These are phyloP conservation scores for Ceyx erithaca DNA, from an alignment of 2,797 vertebrate genomes.

Conservation along the genomic window DNA sequence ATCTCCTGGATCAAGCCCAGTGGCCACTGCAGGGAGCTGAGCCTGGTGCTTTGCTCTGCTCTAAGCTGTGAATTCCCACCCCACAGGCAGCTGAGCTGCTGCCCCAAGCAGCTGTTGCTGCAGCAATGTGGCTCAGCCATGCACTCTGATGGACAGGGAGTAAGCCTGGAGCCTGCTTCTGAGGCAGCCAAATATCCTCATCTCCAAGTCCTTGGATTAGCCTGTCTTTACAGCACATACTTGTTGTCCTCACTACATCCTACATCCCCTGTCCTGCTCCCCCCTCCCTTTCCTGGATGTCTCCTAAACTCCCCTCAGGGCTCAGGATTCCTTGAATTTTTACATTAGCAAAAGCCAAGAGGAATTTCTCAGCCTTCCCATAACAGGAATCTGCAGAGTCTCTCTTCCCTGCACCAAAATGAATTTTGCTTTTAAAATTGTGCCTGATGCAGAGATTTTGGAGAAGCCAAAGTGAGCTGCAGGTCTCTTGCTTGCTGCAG, in stretches of 20 bases:
- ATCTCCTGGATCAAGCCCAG: neutral
- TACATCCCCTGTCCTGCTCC: neutral
- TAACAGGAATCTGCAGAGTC: neutral
- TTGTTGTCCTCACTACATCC: slow-evolving; percentile 14
- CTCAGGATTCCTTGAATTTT: slow-evolving; percentile 66
- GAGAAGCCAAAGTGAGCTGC: neutral
- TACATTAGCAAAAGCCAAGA: slow-evolving; percentile 31
- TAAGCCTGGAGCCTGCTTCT: neutral
- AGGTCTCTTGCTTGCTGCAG: neutral
- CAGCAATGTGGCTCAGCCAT: neutral
- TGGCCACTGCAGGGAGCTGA: neutral
- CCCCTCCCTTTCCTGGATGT: slow-evolving; percentile 25
- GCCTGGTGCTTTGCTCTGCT: neutral
- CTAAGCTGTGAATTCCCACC: neutral
- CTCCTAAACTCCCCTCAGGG: slow-evolving; percentile 50
- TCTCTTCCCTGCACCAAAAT: neutral
- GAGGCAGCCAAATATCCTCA: neutral
- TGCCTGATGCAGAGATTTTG: neutral
- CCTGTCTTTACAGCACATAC: neutral
- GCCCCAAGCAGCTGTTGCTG: neutral
- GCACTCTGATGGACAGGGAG: neutral
- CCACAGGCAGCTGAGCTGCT: neutral
- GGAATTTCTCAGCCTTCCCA: slow-evolving; percentile 39
- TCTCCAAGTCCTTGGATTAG: slow-evolving; percentile 4
- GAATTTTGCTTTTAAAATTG: neutral